Evolutionary conservation across 2,113 vertebrate species (phyloP).

Genomic region (Ceyx cyanopectus): DNA sequence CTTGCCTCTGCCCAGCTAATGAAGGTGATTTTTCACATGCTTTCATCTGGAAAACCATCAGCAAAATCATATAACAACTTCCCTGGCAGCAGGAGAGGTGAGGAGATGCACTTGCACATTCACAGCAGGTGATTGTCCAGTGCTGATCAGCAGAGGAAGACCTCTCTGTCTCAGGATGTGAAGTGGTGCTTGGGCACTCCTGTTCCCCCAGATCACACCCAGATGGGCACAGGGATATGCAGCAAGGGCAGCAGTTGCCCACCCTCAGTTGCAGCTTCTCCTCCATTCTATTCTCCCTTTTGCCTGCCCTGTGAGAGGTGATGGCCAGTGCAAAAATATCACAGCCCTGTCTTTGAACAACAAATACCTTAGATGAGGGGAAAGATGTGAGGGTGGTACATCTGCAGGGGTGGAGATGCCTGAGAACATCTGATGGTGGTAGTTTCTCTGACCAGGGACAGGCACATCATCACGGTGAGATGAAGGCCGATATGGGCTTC

Average conservation of each 20-base stretch:
- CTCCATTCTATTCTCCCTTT: not conserved
- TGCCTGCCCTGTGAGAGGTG: not conserved
- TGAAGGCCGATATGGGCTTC: not conserved
- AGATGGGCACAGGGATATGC: not conserved
- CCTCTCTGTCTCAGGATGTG: not conserved
- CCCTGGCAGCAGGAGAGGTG: not conserved
- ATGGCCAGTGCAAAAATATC: not conserved
- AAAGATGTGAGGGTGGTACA: not conserved
- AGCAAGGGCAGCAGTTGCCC: not conserved
- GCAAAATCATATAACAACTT: conserved; percentile 14
- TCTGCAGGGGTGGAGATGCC: not conserved
- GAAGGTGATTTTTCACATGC: conserved; percentile 58
- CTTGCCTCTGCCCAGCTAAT: not conserved
- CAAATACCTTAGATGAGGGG: not conserved
- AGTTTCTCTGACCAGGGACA: not conserved
- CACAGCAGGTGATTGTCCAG: not conserved
- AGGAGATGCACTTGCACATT: not conserved
- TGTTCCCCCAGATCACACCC: fast-evolving
- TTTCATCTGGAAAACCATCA: conserved; percentile 58
- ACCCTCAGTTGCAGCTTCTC: fast-evolving
- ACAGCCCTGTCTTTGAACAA: fast-evolving
- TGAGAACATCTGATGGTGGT: not conserved
- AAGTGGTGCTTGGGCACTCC: not conserved
- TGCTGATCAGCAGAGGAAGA: not conserved
- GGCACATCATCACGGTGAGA: not conserved